Evolutionary conservation across 2,888 invertebrate species (phyloP), one percentile per base, ranked within the genome.

Genomic region (Trichacis sp.): DNA sequence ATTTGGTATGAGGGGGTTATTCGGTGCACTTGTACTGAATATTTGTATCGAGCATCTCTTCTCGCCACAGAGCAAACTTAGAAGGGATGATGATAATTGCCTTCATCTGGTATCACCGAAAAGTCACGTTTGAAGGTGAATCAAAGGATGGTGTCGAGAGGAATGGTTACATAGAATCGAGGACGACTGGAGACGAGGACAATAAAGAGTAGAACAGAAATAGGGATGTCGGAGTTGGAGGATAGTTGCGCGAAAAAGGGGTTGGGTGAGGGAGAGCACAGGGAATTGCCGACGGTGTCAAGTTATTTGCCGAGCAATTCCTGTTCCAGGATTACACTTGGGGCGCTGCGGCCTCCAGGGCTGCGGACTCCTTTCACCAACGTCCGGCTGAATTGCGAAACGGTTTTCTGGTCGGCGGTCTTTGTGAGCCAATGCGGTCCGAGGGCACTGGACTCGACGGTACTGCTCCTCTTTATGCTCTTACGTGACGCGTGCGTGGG

Each of bases 261-360:
- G 14, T 42, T 46, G 58, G 19, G 51, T 53, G 64, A 64, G 49
- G 57, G n/a, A n/a, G n/a, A n/a, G n/a, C n/a, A n/a, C n/a, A n/a
- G 56, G 36, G 40, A 50, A 65, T 56, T 50, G 56, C 51, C 55
- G 18, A 57, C 59, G 50, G 64, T 64, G 62, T 67, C 49, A 66
- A 71, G 71, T 74, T 75, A 75, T 75, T 75, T 74, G 72, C 71
- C 45, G 54, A 72, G 72, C 71, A 72, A 73, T 76, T 74, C 69
- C 64, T 70, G 69, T 70, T 73, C 40, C 62, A 69, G 67, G 68
- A 73, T 75, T 72, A 71, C 70, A 64, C 66, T 72, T 50, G 61
- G 65, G 69, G 68, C 53, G 56, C 14, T 64, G 60, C 48, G 45
- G 52, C 54, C 53, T 59, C 56, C 38, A 60, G 52, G 49, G 20